A percentile compares a stretch with the other conserved stretches of the same genome.
These are phyloP conservation scores for Fulmarus glacialis DNA, from an alignment of 2,113 vertebrate genomes.

Conservation along the genomic window DNA sequence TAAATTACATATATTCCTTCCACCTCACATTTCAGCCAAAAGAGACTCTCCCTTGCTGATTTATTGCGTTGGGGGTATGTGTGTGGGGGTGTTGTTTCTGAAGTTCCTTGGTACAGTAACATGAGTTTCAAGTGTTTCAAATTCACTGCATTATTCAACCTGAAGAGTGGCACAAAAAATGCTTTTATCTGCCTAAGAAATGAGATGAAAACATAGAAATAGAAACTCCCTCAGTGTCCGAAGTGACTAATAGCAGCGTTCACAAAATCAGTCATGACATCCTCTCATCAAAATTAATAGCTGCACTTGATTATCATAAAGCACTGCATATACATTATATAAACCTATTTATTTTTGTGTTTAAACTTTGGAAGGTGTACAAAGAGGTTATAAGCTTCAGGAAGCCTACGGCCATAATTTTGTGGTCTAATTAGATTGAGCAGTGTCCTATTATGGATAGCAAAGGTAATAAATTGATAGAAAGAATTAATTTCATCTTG, in stretches of 20 bases:
- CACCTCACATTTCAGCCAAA: not conserved
- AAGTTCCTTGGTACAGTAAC: not conserved
- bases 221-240: not conserved
- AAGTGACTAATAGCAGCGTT: not conserved
- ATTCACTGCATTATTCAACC: not conserved
- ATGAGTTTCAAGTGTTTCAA: not conserved
- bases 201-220: not conserved
- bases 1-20: not conserved
- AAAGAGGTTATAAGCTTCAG: not conserved
- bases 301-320: not conserved
- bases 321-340: not conserved
- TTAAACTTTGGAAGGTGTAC: not conserved
- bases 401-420: not conserved
- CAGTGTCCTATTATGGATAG: not conserved
- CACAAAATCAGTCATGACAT: not conserved
- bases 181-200: not conserved
- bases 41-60: not conserved
- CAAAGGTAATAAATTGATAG: not conserved
- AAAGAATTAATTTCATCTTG: not conserved
- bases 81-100: not conserved
- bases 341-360: not conserved
- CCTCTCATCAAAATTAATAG: not conserved
- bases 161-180: not conserved
- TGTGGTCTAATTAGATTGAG: not conserved
- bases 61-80: rapidly evolving